Conservation (phyloP, 2,888 invertebrate species). For the Eledona agricola region DNA sequence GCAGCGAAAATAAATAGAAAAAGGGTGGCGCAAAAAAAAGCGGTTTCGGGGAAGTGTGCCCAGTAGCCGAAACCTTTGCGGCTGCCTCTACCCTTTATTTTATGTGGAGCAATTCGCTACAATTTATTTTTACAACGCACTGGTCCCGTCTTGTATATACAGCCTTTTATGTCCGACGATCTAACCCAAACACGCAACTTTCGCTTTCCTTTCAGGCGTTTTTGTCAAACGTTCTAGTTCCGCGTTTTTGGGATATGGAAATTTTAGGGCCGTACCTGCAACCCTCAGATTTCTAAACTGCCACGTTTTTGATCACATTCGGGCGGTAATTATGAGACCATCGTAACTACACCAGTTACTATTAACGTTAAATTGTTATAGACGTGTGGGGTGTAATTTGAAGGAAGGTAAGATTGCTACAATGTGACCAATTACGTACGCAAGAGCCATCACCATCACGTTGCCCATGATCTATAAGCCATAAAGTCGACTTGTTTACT, state of each 20-base stretch:
- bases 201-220: constrained; percentile 46
- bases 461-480: constrained; percentile 53
- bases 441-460: constrained; percentile 43
- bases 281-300: no score
- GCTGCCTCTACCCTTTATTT: constrained; percentile 48
- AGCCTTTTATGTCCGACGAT: constrained; percentile 44
- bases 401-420: constrained; percentile 42
- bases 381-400: constrained; percentile 9
- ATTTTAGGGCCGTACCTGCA: constrained; percentile 8
- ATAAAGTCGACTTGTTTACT: constrained; percentile 53
- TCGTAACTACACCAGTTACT: constrained; percentile 10
- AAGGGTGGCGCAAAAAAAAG: constrained; percentile 33
- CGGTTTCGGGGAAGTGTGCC: constrained; percentile 43
- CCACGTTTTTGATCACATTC: no score
- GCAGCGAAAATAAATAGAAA: constrained; percentile 28
- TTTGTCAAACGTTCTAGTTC: constrained; percentile 28
- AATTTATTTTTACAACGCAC: constrained; percentile 49
- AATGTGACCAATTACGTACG: constrained; percentile 47
- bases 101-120: constrained; percentile 42
- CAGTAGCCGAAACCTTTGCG: constrained; percentile 52
- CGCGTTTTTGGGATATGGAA: constrained; percentile 26
- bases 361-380: constrained; percentile 10
- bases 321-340: constrained; percentile 14
- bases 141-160: constrained; percentile 39
- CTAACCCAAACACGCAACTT: constrained; percentile 47